A percentile compares a stretch with the other conserved stretches of the same genome.
Conservation (phyloP, 2,113 vertebrate species). For the Uropsilus gracilis region DNA sequence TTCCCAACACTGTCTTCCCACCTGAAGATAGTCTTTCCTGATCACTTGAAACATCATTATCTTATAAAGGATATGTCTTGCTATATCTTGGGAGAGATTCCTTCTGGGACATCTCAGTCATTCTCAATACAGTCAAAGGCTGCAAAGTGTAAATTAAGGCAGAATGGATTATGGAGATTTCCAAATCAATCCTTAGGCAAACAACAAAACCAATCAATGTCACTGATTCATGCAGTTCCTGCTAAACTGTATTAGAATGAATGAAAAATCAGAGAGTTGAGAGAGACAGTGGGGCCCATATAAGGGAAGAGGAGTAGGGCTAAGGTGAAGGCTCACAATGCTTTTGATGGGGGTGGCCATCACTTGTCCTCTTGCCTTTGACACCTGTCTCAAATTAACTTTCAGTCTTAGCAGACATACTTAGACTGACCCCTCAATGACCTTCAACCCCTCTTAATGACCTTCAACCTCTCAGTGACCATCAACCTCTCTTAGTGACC, state of each 20-base stretch:
- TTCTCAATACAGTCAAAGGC: conserved; percentile 35
- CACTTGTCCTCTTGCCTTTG: background rate
- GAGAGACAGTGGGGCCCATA: fast-evolving
- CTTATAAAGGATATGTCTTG: conserved; percentile 36
- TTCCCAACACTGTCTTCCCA: conserved; percentile 37
- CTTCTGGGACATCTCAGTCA: conserved; percentile 49
- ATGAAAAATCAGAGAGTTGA: background rate
- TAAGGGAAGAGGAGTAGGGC: background rate
- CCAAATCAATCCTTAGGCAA: conserved; percentile 55
- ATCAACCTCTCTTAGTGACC: no score
- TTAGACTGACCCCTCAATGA: no score
- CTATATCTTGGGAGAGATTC: conserved; percentile 68
- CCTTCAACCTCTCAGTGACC: background rate
- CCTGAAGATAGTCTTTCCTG: conserved; percentile 22
- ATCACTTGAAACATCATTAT: conserved; percentile 69
- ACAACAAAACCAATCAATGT: conserved; percentile 50
- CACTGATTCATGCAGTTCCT: background rate
- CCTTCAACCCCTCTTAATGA: background rate
- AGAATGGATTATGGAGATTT: conserved; percentile 61
- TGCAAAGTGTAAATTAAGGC: conserved; percentile 44
- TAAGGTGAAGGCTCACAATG: background rate
- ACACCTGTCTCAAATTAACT: background rate
- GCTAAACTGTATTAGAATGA: background rate
- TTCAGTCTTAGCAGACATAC: background rate
- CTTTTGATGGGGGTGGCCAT: background rate